Conservation (phyloP, 2,113 vertebrate species). For the Phainopepla nitens region DNA sequence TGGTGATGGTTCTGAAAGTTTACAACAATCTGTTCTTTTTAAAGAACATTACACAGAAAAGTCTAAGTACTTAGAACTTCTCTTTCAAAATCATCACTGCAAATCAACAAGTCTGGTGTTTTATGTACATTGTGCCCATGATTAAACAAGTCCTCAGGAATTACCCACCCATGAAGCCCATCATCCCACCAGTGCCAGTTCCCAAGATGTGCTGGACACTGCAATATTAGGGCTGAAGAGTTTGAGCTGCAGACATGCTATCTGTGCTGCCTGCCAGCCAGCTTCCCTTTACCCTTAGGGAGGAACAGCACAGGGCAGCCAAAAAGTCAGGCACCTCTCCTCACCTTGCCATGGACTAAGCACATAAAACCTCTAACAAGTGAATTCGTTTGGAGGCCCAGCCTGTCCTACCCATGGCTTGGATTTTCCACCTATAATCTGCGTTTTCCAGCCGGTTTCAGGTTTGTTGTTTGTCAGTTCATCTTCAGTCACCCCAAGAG, state of each 20-base stretch:
- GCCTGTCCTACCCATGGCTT: background rate
- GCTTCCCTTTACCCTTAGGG: background rate
- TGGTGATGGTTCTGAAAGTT: constrained; percentile 7
- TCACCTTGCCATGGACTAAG: background rate
- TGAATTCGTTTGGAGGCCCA: background rate
- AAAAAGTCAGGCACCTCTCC: background rate
- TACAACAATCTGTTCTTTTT: constrained; percentile 12
- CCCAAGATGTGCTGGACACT: background rate
- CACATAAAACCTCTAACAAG: background rate
- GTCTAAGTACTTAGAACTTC: constrained; percentile 14
- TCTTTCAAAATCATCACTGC: constrained; percentile 9
- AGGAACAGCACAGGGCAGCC: background rate
- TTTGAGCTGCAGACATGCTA: background rate
- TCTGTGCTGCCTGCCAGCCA: background rate
- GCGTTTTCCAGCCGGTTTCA: background rate
- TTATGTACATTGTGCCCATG: background rate
- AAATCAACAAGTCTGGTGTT: constrained; percentile 1
- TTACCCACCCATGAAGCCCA: background rate
- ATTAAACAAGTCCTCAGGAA: constrained; percentile 49
- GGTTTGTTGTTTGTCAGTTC: background rate
- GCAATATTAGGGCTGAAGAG: background rate
- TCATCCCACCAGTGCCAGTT: background rate
- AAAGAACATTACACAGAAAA: constrained; percentile 35
- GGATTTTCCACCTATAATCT: background rate
- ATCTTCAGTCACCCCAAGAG: background rate